These are phyloP conservation scores for Harpalus rufipes DNA, from an alignment of 2,888 invertebrate genomes.

Conservation along the genomic window DNA sequence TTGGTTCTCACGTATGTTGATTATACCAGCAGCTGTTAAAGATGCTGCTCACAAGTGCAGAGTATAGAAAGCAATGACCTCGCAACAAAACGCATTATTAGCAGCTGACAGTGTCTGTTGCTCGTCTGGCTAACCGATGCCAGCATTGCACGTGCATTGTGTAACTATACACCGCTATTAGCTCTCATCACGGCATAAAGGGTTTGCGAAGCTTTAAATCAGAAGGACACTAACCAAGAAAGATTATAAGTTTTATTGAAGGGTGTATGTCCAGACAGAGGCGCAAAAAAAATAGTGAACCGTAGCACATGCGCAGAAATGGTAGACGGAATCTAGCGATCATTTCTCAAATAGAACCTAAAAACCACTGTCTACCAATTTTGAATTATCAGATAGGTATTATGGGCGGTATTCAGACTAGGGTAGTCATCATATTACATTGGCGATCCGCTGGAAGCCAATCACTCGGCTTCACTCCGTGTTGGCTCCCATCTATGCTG, in stretches of 20 bases:
- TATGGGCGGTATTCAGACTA: no score
- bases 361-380: no score
- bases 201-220: not conserved
- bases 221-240: not conserved
- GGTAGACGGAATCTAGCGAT: no score
- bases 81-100: conserved; percentile 54
- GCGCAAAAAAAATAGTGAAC: no score
- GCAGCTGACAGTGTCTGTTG: conserved; percentile 51
- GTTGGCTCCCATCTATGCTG: no score
- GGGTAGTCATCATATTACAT: no score
- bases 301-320: no score
- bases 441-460: no score
- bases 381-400: no score
- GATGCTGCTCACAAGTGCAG: conserved; percentile 25
- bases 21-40: conserved; percentile 16
- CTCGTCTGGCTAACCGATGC: not conserved
- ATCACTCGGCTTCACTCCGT: no score
- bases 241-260: not conserved
- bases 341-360: no score
- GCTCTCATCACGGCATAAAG: not conserved
- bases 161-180: not conserved
- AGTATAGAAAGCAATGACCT: conserved; percentile 45
- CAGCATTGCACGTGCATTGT: not conserved
- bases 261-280: no score
- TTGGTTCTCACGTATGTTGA: not conserved